Conservation (phyloP, 2,113 vertebrate species). For the Hylia prasina region DNA sequence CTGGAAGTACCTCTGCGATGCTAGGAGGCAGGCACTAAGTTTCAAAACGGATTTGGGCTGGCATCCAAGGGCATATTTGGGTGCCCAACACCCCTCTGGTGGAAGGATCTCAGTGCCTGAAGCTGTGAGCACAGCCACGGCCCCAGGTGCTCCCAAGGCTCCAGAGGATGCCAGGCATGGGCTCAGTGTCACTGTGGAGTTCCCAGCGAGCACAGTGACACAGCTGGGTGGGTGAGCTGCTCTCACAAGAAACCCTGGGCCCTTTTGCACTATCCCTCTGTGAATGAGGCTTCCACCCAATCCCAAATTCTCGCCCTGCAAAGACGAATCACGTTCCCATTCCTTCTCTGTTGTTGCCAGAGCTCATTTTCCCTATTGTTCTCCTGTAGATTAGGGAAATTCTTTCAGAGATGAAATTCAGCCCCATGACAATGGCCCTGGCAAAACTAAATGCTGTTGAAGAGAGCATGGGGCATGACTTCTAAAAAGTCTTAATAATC, state of each 20-base stretch:
- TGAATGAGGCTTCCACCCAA: background rate
- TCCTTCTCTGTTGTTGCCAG: background rate
- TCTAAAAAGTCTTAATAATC: too few relatives aligned
- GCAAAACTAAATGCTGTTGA: background rate
- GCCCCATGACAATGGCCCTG: background rate
- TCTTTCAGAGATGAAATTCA: conserved; percentile 20
- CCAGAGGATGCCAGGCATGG: background rate
- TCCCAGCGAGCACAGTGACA: background rate
- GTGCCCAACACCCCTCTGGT: background rate
- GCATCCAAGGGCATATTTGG: background rate
- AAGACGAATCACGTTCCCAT: background rate
- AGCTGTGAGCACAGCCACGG: background rate
- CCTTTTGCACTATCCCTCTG: background rate
- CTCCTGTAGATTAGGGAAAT: background rate
- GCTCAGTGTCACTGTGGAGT: background rate
- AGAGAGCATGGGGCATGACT: background rate
- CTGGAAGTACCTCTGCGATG: background rate
- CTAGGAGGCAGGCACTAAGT: background rate
- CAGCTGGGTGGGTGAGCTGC: background rate
- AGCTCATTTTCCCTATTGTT: background rate
- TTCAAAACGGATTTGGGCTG: background rate
- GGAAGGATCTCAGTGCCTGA: background rate
- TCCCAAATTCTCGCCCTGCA: background rate
- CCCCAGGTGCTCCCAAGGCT: background rate
- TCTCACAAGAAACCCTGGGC: background rate